Conservation (phyloP, 2,888 invertebrate genomes). For the Luffia ferchaultella region DNA sequence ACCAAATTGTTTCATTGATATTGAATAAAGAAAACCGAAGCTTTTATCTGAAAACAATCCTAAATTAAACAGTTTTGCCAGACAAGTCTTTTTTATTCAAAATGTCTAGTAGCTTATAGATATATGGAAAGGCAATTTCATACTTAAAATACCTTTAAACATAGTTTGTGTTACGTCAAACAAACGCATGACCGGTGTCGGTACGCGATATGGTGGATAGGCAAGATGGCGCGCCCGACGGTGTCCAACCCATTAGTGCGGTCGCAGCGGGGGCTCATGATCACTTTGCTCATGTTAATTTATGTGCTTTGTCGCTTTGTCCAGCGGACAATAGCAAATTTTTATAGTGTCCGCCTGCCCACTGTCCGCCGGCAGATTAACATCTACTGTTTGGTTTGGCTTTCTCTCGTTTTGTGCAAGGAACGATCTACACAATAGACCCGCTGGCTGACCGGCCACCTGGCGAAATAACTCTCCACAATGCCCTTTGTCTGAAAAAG, state of each 20-base stretch:
- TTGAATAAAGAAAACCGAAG: no score
- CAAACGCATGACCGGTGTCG: no score
- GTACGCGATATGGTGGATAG: no score
- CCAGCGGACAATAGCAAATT: constrained; percentile 42
- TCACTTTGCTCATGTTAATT: constrained; percentile 63
- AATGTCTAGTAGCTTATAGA: no score
- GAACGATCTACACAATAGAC: constrained; percentile 29
- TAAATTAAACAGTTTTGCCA: no score
- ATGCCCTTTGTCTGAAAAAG: constrained; percentile 28
- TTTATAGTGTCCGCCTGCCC: constrained; percentile 52
- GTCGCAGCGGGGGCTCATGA: constrained; percentile 52
- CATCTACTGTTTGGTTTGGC: constrained; percentile 50
- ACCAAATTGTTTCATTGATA: no score
- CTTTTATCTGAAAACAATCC: no score
- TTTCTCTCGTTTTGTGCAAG: constrained; percentile 62
- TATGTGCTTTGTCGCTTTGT: constrained; percentile 63
- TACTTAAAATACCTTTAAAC: no score
- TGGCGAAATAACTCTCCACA: constrained; percentile 43
- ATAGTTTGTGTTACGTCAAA: no score
- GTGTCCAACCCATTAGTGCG: constrained; percentile 55
- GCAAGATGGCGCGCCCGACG: constrained; percentile 9
- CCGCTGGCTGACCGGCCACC: constrained; percentile 38
- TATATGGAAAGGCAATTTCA: no score
- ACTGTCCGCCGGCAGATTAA: constrained; percentile 57
- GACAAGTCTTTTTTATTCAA: no score